Evolutionary conservation across 2,888 invertebrate species (phyloP).

Genomic region (Meteorus cinctellus): DNA sequence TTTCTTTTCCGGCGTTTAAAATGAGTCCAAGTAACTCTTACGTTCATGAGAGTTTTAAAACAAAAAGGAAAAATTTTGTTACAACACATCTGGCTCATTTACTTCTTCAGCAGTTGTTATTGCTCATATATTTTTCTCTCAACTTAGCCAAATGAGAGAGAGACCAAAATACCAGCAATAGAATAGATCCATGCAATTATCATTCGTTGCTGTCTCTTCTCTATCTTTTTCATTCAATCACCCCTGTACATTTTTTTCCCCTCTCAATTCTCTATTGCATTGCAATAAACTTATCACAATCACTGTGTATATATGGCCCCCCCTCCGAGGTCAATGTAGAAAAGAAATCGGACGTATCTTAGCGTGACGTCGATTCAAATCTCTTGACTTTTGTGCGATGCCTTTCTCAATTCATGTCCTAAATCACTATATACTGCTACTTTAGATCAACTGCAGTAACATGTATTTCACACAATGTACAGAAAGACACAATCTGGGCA

Average conservation of each 20-base stretch:
- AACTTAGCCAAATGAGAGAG: neutral
- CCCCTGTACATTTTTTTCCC: neutral
- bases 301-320: neutral
- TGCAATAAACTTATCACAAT: slow-evolving; percentile 39
- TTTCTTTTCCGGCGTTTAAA: too few relatives aligned
- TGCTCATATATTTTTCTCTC: neutral
- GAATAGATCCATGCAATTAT: slow-evolving; percentile 13
- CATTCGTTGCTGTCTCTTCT: neutral
- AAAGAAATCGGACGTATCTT: slow-evolving; percentile 42
- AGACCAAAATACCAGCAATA: neutral
- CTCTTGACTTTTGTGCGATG: slow-evolving; percentile 11
- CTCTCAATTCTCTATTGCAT: slow-evolving; percentile 13
- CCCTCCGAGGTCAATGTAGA: slow-evolving; percentile 35
- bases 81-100: neutral
- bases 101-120: neutral
- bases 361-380: slow-evolving; percentile 41
- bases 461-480: slow-evolving; percentile 24
- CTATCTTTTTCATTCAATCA: slow-evolving; percentile 19
- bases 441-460: slow-evolving; percentile 4
- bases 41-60: slow-evolving; percentile 2
- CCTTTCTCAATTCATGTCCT: slow-evolving; percentile 41
- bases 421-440: slow-evolving; percentile 29
- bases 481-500: slow-evolving; percentile 23
- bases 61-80: neutral
- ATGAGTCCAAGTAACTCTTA: too few relatives aligned